Evolutionary conservation across 2,113 vertebrate genomes (phyloP).

Genomic region (Sigmodon hispidus): DNA sequence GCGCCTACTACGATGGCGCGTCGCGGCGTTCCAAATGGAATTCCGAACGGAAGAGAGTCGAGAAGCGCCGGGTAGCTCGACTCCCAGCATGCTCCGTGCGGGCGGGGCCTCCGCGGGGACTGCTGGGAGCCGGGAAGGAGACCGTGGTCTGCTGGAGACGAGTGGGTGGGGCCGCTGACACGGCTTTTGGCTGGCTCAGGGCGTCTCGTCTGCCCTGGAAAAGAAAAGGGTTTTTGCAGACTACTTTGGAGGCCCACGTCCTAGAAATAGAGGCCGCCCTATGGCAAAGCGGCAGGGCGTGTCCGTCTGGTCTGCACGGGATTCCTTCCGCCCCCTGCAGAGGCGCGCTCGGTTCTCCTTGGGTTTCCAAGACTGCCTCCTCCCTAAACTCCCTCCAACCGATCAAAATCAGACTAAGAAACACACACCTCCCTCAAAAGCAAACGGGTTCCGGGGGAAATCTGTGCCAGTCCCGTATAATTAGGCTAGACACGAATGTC

Average conservation of each 20-base stretch:
- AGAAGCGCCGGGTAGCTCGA: neutral
- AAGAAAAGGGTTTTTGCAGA: neutral
- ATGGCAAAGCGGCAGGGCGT: neutral
- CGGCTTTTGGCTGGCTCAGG: accelerated
- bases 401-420: neutral
- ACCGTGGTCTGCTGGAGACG: accelerated
- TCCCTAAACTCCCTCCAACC: neutral
- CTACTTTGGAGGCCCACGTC: neutral
- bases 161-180: neutral
- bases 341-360: neutral
- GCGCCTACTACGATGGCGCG: too few relatives aligned
- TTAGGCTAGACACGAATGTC: neutral
- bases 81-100: conserved; percentile 10
- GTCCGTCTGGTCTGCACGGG: neutral
- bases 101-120: neutral
- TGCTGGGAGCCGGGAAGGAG: conserved; percentile 70
- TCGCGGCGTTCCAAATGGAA: neutral
- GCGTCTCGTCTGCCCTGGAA: neutral
- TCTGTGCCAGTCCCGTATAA: neutral
- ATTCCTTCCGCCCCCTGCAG: neutral
- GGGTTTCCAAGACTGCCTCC: neutral
- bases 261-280: neutral
- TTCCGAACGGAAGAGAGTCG: neutral
- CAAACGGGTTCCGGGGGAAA: neutral
- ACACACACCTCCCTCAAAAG: neutral